A percentile compares a stretch with the other conserved stretches of the same genome.
phyloP scores from a whole-genome alignment of 2,797 vertebrate genomes.

The Phoxinus dragarum region DNA sequence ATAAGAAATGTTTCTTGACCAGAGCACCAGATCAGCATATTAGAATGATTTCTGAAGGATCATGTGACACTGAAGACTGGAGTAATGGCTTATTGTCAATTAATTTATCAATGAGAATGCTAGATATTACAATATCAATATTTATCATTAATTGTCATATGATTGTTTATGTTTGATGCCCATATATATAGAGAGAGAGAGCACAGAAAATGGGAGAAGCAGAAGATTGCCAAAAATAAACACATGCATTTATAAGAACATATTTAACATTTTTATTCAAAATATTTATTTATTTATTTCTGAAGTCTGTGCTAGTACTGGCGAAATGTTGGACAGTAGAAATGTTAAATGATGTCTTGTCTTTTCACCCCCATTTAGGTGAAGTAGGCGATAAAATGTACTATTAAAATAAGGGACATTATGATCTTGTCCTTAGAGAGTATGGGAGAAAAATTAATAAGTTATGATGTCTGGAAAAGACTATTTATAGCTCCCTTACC shows the following conservation, averaged over 20 bases:
- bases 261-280: neutral
- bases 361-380: neutral
- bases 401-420: neutral
- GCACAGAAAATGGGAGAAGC: neutral
- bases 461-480: neutral
- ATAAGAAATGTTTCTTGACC: neutral
- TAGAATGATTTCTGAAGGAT: neutral
- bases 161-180: neutral
- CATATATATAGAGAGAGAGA: neutral
- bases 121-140: neutral
- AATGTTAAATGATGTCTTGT: neutral
- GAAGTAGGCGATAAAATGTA: neutral
- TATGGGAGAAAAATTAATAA: neutral
- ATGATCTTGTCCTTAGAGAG: slow-evolving; percentile 1
- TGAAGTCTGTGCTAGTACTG: neutral
- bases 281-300: neutral
- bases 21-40: neutral
- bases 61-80: neutral
- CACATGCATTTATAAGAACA: neutral
- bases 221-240: neutral
- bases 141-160: neutral
- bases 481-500: neutral
- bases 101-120: neutral
- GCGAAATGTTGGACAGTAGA: neutral
- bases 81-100: neutral